These are phyloP conservation scores for Labeo rohita DNA, from an alignment of 2,113 vertebrate species.

Conservation along the genomic window DNA sequence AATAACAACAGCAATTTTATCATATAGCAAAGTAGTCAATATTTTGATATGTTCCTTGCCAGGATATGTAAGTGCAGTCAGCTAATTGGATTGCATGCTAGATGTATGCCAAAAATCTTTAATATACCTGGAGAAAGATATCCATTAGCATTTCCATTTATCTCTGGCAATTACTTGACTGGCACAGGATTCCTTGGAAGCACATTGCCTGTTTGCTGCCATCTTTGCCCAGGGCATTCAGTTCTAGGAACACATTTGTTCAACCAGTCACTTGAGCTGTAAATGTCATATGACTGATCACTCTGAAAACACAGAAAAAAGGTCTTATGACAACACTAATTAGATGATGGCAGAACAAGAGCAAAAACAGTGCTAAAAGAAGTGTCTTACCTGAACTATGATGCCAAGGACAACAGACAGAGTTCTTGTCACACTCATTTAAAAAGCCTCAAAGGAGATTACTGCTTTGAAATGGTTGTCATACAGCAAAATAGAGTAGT, in stretches of 20 bases:
- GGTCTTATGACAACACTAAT: background rate
- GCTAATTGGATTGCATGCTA: background rate
- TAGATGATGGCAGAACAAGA: background rate
- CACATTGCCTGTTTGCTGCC: background rate
- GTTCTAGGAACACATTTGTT: background rate
- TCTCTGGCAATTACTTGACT: background rate
- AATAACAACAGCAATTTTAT: background rate
- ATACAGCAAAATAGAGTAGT: too few species aligned
- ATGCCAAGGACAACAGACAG: background rate
- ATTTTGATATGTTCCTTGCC: background rate
- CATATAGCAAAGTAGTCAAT: background rate
- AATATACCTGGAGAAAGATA: background rate
- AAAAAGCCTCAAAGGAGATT: background rate
- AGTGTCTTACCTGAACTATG: background rate
- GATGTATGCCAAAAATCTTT: background rate
- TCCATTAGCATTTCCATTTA: background rate
- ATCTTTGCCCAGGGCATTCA: background rate
- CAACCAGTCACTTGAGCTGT: background rate
- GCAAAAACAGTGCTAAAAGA: background rate
- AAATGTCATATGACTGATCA: background rate
- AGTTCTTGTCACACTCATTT: background rate
- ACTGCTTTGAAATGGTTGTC: too few species aligned
- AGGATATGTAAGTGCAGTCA: background rate
- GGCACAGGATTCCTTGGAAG: background rate
- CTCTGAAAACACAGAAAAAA: background rate